Evolutionary conservation across 2,113 vertebrate genomes (phyloP), one percentile per base, ranked within the genome.

Genomic region (Morone chrysops): DNA sequence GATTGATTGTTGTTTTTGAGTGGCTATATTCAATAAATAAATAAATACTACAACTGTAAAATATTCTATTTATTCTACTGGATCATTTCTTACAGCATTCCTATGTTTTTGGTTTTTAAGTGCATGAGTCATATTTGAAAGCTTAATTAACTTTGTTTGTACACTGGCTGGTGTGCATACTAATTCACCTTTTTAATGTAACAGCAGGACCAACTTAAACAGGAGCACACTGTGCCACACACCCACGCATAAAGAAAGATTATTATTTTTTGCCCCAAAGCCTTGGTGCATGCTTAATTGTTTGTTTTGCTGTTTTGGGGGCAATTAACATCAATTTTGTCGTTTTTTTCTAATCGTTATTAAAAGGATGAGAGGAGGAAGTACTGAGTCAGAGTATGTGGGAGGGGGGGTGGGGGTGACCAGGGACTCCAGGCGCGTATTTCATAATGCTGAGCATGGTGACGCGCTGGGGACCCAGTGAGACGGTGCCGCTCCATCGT

Each of bases 401-500:
- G 85, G 84, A 13, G 84, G 56, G 4, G 41, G 22, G 36, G 61
- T 47, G 45, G 40, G 50, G 77, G 54, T 1, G 66, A 76, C 17
- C 72, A 40, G 65, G 75, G 78, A 75, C 68, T 73, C 50, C 84
- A 43, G 84, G 66, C 75, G 88, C 81, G 84, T 70, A 80, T 86
- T 89, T 89, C 77, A 73, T 86, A 86, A 90, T 78, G 66, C 71
- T 74, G 68, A 80, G 81, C 47, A 70, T 70, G 73, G 78, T 85
- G 92, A 90, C 75, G 78, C 86, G 72, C 80, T 17, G 17, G 63
- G 72, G 57, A 75, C 82, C 57, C 50, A 45, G 56, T 43, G 47
- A 47, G 13, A 47, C 73, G 41, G 17, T 43, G 38, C 70, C 13
- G 38, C 62, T 60, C 57, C 20, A 43, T 61, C 41, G 8, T 5